A percentile compares a stretch with the other conserved stretches of the same genome.
These are phyloP conservation scores for Agrotis clavis DNA, from an alignment of 2,888 invertebrate species.

Conservation along the genomic window DNA sequence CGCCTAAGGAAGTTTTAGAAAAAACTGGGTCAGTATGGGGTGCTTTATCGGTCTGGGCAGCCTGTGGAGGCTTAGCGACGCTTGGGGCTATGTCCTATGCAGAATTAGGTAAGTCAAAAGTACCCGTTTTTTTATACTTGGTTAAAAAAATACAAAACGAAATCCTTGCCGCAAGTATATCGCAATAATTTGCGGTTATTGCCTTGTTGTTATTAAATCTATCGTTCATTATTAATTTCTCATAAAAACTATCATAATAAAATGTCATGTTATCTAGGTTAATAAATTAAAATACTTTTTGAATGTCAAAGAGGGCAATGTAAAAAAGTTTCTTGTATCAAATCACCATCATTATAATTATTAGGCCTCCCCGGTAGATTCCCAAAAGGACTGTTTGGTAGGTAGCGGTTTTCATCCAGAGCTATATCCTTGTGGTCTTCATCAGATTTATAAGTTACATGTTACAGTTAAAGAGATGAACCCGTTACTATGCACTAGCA, in stretches of 20 bases:
- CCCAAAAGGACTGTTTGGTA: no score
- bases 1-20: conserved; percentile 97
- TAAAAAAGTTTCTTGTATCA: not conserved
- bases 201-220: not conserved
- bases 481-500: no score
- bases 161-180: not conserved
- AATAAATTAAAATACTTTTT: not conserved
- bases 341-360: no score
- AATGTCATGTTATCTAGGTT: no score
- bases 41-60: conserved; percentile 96
- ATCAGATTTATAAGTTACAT: no score
- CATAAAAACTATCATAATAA: not conserved
- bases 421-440: no score
- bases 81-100: conserved; percentile 99
- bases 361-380: no score
- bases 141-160: not conserved
- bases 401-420: no score
- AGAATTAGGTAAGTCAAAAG: conserved; percentile 93
- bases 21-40: conserved; percentile 98
- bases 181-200: conserved; percentile 5
- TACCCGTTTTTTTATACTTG: conserved; percentile 15
- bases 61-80: conserved; percentile 97
- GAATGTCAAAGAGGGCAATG: conserved; percentile 1
- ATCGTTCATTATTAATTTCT: not conserved
- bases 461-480: no score